phyloP scores from a whole-genome alignment of 2,113 vertebrate genomes.

The Takifugu bimaculatus region DNA sequence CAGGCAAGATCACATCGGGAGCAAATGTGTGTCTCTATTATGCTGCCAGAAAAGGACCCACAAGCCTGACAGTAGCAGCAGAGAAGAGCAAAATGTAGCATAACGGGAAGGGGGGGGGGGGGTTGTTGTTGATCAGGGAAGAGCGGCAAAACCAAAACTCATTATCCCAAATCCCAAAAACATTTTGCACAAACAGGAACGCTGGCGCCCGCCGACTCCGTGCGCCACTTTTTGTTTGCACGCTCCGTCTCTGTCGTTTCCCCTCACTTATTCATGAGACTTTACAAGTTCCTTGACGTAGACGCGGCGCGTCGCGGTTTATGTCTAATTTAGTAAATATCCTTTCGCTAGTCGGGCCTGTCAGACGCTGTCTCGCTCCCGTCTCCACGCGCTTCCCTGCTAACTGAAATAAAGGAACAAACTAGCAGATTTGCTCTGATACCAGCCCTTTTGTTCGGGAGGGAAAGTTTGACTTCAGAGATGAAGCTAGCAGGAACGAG shows the following conservation, averaged over 20 bases:
- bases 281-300: conserved; percentile 71
- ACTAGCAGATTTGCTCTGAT: conserved; percentile 57
- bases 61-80: conserved; percentile 54
- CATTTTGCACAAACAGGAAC: conserved; percentile 48
- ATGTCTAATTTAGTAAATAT: conserved; percentile 80
- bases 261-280: conserved; percentile 77
- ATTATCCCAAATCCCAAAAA: conserved; percentile 69
- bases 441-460: conserved; percentile 36
- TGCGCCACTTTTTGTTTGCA: conserved; percentile 63
- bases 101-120: conserved; percentile 36
- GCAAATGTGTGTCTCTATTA: conserved; percentile 73
- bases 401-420: conserved; percentile 22
- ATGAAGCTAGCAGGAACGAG: conserved; percentile 47
- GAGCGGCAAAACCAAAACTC: conserved; percentile 66
- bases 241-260: conserved; percentile 59
- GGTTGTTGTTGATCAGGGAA: conserved; percentile 55
- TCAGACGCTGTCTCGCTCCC: conserved; percentile 65
- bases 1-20: conserved; percentile 65
- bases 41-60: conserved; percentile 61
- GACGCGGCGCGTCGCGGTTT: conserved; percentile 75
- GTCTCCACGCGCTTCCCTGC: background rate
- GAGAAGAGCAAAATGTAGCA: conserved; percentile 43
- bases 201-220: conserved; percentile 46
- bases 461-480: conserved; percentile 48
- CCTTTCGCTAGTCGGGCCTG: conserved; percentile 73